Evolutionary conservation across 2,888 invertebrate genomes (phyloP).

Genomic region (Icerya purchasi): DNA sequence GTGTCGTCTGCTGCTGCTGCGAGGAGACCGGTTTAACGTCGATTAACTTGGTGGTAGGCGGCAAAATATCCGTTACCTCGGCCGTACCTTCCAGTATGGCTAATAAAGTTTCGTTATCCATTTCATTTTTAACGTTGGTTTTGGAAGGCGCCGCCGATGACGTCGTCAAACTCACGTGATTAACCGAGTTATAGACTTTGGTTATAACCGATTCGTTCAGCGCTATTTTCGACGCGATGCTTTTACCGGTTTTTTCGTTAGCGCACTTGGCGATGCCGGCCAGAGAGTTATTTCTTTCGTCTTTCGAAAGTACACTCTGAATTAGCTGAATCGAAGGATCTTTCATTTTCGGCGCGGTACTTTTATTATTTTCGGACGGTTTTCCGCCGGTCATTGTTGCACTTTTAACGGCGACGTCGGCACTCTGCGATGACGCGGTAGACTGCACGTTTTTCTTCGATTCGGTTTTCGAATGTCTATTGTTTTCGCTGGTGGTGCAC

Average conservation of each 20-base stretch:
- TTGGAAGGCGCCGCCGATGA: background rate
- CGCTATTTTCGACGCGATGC: background rate
- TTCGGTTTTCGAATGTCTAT: background rate
- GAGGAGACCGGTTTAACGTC: no score
- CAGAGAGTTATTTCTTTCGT: background rate
- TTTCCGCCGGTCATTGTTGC: no score
- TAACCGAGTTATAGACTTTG: no score
- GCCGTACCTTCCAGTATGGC: conserved; percentile 10
- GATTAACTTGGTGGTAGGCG: no score
- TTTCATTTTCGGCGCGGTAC: no score
- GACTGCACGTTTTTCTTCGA: background rate
- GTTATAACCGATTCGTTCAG: background rate
- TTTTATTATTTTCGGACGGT: no score
- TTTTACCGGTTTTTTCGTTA: background rate
- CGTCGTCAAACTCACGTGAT: background rate
- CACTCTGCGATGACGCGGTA: background rate
- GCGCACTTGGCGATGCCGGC: background rate
- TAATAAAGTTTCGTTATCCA: conserved; percentile 11
- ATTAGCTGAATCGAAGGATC: background rate
- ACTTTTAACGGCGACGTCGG: no score
- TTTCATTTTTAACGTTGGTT: conserved; percentile 1
- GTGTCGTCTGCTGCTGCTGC: background rate
- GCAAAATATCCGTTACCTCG: background rate
- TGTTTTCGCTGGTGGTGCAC: background rate
- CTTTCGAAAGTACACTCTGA: background rate